phyloP scores from a whole-genome alignment of 1,140 invertebrate species.

The Scaptodrosophila lebanonensis region DNA sequence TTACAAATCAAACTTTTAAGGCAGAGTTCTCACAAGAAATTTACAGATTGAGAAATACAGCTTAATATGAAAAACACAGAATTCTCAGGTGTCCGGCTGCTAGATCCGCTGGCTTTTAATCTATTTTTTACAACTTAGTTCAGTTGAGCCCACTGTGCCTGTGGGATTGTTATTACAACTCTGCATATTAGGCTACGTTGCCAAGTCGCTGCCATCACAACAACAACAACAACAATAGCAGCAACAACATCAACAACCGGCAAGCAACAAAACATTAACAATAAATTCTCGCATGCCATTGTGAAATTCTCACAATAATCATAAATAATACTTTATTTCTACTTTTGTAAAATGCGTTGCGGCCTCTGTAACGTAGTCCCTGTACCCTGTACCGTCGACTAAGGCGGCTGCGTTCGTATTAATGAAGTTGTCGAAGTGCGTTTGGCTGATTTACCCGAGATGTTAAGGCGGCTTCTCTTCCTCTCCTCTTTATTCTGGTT shows the following conservation, averaged over 20 bases:
- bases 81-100: too few species aligned
- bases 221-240: too few species aligned
- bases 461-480: not conserved
- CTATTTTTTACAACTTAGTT: too few species aligned
- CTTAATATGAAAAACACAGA: too few species aligned
- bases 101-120: too few species aligned
- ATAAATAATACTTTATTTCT: conserved; percentile 76
- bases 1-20: conserved; percentile 22
- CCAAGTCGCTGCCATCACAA: too few species aligned
- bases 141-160: too few species aligned
- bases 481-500: too few species aligned
- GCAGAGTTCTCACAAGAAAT: too few species aligned
- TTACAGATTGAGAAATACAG: too few species aligned
- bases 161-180: too few species aligned
- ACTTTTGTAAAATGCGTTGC: conserved; percentile 58
- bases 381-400: not conserved
- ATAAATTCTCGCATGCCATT: conserved; percentile 75
- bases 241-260: not conserved
- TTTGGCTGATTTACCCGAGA: not conserved
- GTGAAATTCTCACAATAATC: conserved; percentile 76
- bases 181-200: too few species aligned
- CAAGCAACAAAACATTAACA: conserved; percentile 56
- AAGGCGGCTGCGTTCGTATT: conserved; percentile 20
- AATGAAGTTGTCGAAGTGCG: conserved; percentile 58
- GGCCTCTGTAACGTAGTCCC: not conserved